These are phyloP conservation scores for Oncorhynchus tshawytscha DNA, from an alignment of 2,113 vertebrate species.

Conservation along the genomic window DNA sequence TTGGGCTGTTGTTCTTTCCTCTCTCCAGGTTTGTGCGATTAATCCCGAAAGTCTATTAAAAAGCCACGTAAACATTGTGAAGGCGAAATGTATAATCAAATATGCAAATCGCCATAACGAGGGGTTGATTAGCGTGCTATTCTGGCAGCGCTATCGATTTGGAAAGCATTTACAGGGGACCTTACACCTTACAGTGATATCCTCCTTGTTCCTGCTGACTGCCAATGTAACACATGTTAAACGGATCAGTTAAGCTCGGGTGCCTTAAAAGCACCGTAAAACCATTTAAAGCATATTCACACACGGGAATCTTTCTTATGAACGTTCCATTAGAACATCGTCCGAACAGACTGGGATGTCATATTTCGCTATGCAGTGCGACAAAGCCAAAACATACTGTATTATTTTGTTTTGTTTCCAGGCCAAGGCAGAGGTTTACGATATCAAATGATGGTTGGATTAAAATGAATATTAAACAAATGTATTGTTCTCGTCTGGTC, in stretches of 20 bases:
- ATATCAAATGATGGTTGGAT: background rate
- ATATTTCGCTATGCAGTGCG: background rate
- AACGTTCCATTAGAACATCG: background rate
- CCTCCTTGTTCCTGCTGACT: too few relatives aligned
- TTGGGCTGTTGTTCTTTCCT: constrained; percentile 3
- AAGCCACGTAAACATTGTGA: constrained; percentile 74
- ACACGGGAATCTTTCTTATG: background rate
- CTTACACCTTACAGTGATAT: too few relatives aligned
- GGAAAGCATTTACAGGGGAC: too few relatives aligned
- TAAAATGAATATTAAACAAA: constrained; percentile 6
- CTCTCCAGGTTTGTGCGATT: constrained; percentile 53
- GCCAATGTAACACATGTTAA: too few relatives aligned
- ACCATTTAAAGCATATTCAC: background rate
- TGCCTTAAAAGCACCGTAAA: constrained; percentile 10
- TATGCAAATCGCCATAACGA: constrained; percentile 69
- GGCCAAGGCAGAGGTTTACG: background rate
- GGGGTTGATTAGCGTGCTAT: constrained; percentile 45
- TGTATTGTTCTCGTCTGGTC: background rate
- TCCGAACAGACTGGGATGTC: background rate
- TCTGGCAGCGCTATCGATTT: too few relatives aligned
- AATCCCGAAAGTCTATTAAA: constrained; percentile 70
- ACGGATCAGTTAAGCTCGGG: too few relatives aligned
- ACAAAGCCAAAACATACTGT: background rate
- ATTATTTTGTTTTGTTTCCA: background rate
- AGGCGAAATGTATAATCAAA: constrained; percentile 74